Evolutionary conservation across 2,113 vertebrate species (phyloP).

Genomic region (Nematolebias whitei): DNA sequence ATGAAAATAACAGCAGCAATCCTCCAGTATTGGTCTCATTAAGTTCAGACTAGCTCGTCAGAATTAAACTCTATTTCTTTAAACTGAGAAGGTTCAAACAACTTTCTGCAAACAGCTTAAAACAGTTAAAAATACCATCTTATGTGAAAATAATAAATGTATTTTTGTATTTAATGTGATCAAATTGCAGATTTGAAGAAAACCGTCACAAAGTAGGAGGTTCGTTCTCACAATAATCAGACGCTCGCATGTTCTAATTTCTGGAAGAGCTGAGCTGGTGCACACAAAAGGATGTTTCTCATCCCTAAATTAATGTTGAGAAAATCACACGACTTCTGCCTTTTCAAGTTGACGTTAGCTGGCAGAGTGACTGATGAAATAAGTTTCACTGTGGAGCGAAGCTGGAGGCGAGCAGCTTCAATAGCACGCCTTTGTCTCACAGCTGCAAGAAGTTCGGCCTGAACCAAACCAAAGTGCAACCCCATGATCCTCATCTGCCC

Average conservation of each 20-base stretch:
- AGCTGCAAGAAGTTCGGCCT: constrained; percentile 69
- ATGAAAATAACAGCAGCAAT: too few species aligned
- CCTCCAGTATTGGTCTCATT: too few species aligned
- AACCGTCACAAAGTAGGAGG: not conserved
- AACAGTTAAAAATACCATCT: too few species aligned
- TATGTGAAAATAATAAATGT: too few species aligned
- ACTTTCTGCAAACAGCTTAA: not conserved
- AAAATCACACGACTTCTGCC: constrained; percentile 54
- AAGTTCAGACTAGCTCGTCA: too few species aligned
- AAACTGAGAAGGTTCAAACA: too few species aligned
- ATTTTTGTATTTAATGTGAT: not conserved
- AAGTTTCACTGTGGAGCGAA: constrained; percentile 29
- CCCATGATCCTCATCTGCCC: constrained; percentile 82
- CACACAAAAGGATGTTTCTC: constrained; percentile 3
- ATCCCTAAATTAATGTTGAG: constrained; percentile 8
- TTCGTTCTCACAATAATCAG: too few species aligned
- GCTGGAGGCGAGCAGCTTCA: constrained; percentile 54
- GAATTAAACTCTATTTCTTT: too few species aligned
- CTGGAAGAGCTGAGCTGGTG: not conserved
- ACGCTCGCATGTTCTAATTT: not conserved
- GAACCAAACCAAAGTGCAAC: constrained; percentile 71
- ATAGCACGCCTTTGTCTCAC: constrained; percentile 66
- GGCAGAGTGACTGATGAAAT: constrained; percentile 56
- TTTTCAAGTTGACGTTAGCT: constrained; percentile 11
- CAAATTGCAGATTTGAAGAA: constrained; percentile 20